A percentile compares a stretch with the other conserved stretches of the same genome.
phyloP scores from a whole-genome alignment of 2,113 vertebrate species.

The Apistogramma diplotaenia region DNA sequence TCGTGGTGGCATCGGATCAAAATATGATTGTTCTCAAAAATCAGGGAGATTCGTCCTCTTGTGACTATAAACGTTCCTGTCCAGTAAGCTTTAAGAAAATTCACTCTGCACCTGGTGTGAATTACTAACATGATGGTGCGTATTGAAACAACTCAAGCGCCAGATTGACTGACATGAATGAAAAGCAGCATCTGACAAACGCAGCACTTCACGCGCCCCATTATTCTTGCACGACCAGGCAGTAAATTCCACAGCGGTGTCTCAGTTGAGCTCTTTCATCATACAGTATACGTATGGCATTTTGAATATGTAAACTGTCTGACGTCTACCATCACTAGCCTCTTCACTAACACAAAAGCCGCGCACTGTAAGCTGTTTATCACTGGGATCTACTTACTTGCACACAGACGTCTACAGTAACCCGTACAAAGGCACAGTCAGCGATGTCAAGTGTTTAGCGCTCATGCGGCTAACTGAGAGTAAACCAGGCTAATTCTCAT shows the following conservation, averaged over 20 bases:
- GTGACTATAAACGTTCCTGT: not conserved
- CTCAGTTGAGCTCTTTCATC: constrained; percentile 45
- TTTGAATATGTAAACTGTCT: constrained; percentile 45
- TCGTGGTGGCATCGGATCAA: not conserved
- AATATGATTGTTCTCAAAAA: not conserved
- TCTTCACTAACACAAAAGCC: constrained; percentile 21
- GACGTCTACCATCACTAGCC: not conserved
- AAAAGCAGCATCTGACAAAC: constrained; percentile 23
- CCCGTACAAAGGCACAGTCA: not conserved
- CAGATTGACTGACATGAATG: constrained; percentile 42
- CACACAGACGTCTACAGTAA: not conserved
- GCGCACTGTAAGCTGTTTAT: constrained; percentile 12
- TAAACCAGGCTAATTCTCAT: constrained; percentile 8
- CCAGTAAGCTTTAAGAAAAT: not conserved
- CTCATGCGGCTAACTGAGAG: not conserved
- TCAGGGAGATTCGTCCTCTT: not conserved
- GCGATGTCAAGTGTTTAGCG: not conserved
- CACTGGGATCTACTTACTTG: constrained; percentile 15
- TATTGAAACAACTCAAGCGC: constrained; percentile 22
- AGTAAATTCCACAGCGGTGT: constrained; percentile 21
- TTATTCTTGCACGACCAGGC: constrained; percentile 40
- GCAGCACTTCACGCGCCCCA: not conserved
- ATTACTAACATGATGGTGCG: constrained; percentile 28
- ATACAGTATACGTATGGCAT: constrained; percentile 8
- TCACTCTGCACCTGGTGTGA: not conserved